These are phyloP conservation scores for Brotula barbata DNA, from an alignment of 2,797 vertebrate species.

Conservation along the genomic window DNA sequence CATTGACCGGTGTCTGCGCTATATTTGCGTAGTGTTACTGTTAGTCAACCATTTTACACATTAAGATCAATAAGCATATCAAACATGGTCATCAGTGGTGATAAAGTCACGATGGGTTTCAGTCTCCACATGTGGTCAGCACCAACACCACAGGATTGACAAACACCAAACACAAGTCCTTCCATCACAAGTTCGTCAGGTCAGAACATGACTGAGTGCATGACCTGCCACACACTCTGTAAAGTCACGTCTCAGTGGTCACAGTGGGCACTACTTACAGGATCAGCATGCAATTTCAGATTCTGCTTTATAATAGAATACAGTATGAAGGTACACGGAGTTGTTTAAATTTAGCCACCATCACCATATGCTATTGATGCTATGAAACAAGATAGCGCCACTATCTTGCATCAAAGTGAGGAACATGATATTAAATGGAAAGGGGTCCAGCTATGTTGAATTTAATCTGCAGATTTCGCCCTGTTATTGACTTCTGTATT, in stretches of 20 bases:
- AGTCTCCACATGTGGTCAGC: slow-evolving; percentile 13
- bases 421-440: too few relatives aligned
- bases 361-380: too few relatives aligned
- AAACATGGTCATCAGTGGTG: background rate
- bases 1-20: slow-evolving; percentile 16
- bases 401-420: too few relatives aligned
- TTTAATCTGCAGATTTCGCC: too few relatives aligned
- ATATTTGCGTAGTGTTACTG: slow-evolving; percentile 2
- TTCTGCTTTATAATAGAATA: too few relatives aligned
- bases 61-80: slow-evolving; percentile 13
- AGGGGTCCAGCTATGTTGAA: too few relatives aligned
- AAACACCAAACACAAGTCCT: slow-evolving; percentile 5
- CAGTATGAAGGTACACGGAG: too few relatives aligned
- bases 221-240: background rate
- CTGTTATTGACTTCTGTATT: too few relatives aligned
- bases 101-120: slow-evolving; percentile 5
- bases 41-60: slow-evolving; percentile 2
- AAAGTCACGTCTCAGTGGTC: background rate
- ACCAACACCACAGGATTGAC: background rate
- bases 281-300: too few relatives aligned
- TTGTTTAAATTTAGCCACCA: too few relatives aligned
- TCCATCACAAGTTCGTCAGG: background rate
- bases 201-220: slow-evolving; percentile 5
- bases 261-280: background rate
- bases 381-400: too few relatives aligned